Evolutionary conservation across 2,113 vertebrate genomes (phyloP), one percentile per base, ranked within the genome.

Genomic region (Micronycteris hirsuta): DNA sequence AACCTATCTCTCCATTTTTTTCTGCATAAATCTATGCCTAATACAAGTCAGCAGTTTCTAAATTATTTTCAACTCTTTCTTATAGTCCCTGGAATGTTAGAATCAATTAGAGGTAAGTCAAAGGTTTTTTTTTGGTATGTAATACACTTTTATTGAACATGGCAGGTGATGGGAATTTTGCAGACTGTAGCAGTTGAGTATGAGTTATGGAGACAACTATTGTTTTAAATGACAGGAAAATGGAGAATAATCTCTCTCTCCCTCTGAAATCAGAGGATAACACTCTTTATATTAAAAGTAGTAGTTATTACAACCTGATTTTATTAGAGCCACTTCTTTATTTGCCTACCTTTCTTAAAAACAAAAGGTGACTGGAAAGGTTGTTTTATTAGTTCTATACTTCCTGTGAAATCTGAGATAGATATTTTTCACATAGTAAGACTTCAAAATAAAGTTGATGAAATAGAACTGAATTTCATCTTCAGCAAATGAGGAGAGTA

Each of bases 161-260:
- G 58, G 65, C 11, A 47, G 28, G 52, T 71, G n/a, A 22, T 86
- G 71, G 33, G 92, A 84, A 95, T 82, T 95, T 84, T 92, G 24
- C 38, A 96, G 73, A 76, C 45, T 87, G 33, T 36, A 81, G 74
- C 47, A 92, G 65, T 67, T 92, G 87, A 95, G 33, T 89, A 41
- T 95, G 84, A 86, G 83, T 97, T 94, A 89, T 43, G 52, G 52
- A 89, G 93, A 85, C 65, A 90, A 89, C 58, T 77, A 87, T 31
- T 92, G 58, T 90, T 94, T 81, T 92, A 95, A 95, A 92, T 96
- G 89, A 94, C 3, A 92, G 81, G 41, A 93, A 96, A 93, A 89
- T 33, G 54, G 68, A 78, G 70, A 87, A 81, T 85, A 85, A 91
- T 95, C 68, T 86, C 28, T 33, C 12, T 95, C 19, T 85, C 17